Evolutionary conservation across 2,888 invertebrate species (phyloP).

Genomic region (Lypha dubia): DNA sequence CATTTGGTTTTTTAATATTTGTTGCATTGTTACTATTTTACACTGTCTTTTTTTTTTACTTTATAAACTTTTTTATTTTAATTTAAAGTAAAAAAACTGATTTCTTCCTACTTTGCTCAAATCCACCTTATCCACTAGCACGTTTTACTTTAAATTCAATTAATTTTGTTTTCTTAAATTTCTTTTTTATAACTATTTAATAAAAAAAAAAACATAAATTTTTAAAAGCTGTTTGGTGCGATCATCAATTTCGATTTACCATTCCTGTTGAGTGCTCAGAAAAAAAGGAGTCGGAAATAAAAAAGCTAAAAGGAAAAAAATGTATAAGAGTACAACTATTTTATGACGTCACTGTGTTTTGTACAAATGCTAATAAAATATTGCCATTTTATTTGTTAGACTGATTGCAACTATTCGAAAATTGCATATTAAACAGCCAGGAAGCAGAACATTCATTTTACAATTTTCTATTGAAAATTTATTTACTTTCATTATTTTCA

Average conservation of each 20-base stretch:
- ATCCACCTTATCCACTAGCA: not conserved
- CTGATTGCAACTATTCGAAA: conserved; percentile 13
- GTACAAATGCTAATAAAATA: conserved; percentile 38
- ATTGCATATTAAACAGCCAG: not conserved
- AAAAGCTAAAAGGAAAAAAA: not conserved
- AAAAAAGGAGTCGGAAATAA: not conserved
- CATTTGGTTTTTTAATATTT: no score
- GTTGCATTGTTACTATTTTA: no score
- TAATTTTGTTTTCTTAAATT: not conserved
- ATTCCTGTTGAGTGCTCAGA: not conserved
- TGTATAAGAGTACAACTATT: conserved; percentile 47
- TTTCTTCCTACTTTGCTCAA: not conserved
- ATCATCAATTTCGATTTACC: not conserved
- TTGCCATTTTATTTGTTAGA: conserved; percentile 2
- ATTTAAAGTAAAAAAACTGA: not conserved
- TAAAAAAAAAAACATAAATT: not conserved
- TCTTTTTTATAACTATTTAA: not conserved
- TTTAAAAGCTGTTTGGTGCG: not conserved
- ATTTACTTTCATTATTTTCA: conserved; percentile 4
- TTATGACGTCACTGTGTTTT: conserved; percentile 36
- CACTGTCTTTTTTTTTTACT: not conserved
- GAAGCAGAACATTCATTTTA: conserved; percentile 3
- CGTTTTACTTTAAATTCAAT: not conserved
- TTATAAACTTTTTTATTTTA: not conserved
- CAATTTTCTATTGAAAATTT: not conserved